These are phyloP conservation scores for Apamea monoglypha DNA, from an alignment of 2,888 invertebrate species.

Conservation along the genomic window DNA sequence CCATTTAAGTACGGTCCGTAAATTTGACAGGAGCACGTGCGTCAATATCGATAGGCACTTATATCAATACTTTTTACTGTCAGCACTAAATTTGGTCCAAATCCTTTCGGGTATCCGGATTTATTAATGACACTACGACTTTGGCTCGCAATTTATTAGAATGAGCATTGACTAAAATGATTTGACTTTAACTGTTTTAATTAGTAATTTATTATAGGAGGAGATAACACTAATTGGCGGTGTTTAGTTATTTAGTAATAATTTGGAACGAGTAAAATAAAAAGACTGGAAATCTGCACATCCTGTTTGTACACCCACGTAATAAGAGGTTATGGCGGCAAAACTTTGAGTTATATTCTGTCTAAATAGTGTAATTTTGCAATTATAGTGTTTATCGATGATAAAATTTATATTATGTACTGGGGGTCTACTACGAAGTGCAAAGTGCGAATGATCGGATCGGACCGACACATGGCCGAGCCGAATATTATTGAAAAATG, in stretches of 20 bases:
- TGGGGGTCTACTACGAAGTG: no score
- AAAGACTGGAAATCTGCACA: slow-evolving; percentile 51
- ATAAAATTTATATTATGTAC: slow-evolving; percentile 58
- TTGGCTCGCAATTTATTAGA: slow-evolving; percentile 76
- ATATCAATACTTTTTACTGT: slow-evolving; percentile 68
- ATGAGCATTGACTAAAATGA: slow-evolving; percentile 79
- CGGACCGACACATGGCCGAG: no score
- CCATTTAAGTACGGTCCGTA: slow-evolving; percentile 76
- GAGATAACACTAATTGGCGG: slow-evolving; percentile 76
- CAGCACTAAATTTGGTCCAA: slow-evolving; percentile 63
- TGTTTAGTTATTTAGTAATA: slow-evolving; percentile 65
- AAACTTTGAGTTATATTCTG: slow-evolving; percentile 54
- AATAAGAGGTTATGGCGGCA: slow-evolving; percentile 55
- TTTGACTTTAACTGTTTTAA: slow-evolving; percentile 80
- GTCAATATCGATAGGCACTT: slow-evolving; percentile 63
- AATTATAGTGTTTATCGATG: slow-evolving; percentile 55
- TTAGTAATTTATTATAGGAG: slow-evolving; percentile 79
- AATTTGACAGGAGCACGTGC: slow-evolving; percentile 79
- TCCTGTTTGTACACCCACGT: slow-evolving; percentile 67
- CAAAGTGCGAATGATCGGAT: no score
- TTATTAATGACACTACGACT: slow-evolving; percentile 74
- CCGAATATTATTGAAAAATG: no score
- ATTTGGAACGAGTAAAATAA: slow-evolving; percentile 58
- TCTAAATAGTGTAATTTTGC: slow-evolving; percentile 57
- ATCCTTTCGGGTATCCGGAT: slow-evolving; percentile 55